Percentiles rank a stretch among this genome's conserved stretches.
Conservation (phyloP, 2,113 vertebrate species). For the Saimiri boliviensis region DNA sequence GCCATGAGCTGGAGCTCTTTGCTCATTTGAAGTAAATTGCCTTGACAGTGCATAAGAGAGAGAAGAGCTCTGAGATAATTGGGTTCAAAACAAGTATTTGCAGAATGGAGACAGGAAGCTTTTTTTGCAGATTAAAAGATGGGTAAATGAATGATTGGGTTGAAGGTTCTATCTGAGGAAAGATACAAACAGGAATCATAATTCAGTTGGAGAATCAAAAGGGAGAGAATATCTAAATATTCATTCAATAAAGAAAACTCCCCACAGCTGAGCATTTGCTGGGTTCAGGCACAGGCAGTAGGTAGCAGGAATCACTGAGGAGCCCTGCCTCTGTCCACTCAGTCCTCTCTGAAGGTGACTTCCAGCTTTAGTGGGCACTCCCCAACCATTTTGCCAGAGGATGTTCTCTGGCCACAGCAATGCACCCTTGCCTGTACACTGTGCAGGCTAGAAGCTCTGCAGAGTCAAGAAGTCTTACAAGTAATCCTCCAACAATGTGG, state of each 20-base stretch:
- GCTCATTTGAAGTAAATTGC: constrained; percentile 65
- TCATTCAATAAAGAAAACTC: neutral
- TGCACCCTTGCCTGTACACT: neutral
- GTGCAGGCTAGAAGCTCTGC: neutral
- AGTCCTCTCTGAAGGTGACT: neutral
- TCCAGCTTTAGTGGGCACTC: neutral
- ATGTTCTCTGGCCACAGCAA: neutral
- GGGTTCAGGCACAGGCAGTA: neutral
- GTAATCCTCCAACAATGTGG: neutral
- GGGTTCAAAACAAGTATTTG: constrained; percentile 64
- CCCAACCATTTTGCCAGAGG: neutral
- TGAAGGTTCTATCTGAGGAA: neutral
- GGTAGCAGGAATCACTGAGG: fast-evolving
- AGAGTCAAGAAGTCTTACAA: neutral
- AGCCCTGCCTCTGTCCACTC: fast-evolving
- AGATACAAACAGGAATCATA: neutral
- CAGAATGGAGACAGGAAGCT: neutral
- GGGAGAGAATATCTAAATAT: neutral
- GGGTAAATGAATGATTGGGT: constrained; percentile 11
- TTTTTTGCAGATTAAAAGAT: constrained; percentile 37
- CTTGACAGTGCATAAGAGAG: constrained; percentile 55
- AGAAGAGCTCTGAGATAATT: constrained; percentile 56
- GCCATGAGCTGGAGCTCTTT: neutral
- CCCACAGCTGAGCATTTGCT: neutral
- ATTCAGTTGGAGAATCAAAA: neutral